Evolutionary conservation across 2,888 invertebrate genomes (phyloP).

Genomic region (Philereme transversata): DNA sequence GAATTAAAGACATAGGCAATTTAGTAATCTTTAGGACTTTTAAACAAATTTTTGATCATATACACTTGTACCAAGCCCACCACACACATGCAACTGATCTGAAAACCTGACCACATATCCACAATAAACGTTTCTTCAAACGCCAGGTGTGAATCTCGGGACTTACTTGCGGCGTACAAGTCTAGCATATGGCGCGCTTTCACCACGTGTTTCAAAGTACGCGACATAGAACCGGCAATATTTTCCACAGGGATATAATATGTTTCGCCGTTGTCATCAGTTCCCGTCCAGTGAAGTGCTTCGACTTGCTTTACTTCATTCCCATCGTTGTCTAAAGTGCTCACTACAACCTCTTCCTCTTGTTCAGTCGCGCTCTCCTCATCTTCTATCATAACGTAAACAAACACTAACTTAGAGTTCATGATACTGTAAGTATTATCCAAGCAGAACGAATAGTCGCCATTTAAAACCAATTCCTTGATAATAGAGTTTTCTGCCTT

Average conservation of each 20-base stretch:
- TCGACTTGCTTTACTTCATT: constrained; percentile 61
- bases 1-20: not conserved
- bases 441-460: constrained; percentile 93
- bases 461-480: constrained; percentile 83
- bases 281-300: constrained; percentile 65
- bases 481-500: constrained; percentile 88
- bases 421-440: constrained; percentile 93
- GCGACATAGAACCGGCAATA: constrained; percentile 86
- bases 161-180: constrained; percentile 88
- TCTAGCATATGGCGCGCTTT: constrained; percentile 87
- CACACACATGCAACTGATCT: constrained; percentile 88
- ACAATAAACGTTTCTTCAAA: constrained; percentile 92
- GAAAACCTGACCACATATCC: constrained; percentile 90
- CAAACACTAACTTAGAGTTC: constrained; percentile 91
- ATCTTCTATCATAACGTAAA: constrained; percentile 88
- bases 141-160: constrained; percentile 91
- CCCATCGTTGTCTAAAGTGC: constrained; percentile 42
- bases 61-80: constrained; percentile 91
- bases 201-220: constrained; percentile 85
- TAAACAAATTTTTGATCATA: constrained; percentile 87
- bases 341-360: constrained; percentile 42
- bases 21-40: constrained; percentile 25
- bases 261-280: constrained; percentile 49
- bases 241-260: constrained; percentile 75
- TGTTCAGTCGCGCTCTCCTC: constrained; percentile 69